Percentiles rank a stretch among this genome's conserved stretches.
Conservation (phyloP, 2,797 vertebrate genomes). For the Spinus olivaceus region DNA sequence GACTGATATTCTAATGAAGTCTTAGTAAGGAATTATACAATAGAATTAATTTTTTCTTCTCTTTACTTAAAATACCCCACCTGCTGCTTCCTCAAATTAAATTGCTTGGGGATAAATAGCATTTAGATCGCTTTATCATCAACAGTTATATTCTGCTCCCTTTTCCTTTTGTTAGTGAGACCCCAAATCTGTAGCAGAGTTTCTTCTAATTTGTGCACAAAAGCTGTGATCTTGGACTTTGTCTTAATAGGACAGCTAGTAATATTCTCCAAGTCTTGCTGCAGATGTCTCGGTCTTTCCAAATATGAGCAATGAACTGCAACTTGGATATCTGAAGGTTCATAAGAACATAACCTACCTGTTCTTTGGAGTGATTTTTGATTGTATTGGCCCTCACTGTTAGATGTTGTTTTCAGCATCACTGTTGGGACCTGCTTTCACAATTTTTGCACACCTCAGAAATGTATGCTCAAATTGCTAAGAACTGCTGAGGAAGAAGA, state of each 20-base stretch:
- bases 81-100: neutral
- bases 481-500: neutral
- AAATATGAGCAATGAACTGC: neutral
- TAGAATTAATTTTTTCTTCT: neutral
- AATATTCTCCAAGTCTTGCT: neutral
- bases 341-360: neutral
- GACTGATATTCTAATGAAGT: neutral
- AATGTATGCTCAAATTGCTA: neutral
- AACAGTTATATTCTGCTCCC: neutral
- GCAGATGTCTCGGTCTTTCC: neutral
- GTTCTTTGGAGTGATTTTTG: neutral
- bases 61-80: neutral
- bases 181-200: neutral
- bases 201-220: neutral
- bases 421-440: neutral
- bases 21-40: neutral
- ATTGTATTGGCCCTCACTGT: neutral
- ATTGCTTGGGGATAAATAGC: neutral
- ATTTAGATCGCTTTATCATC: neutral
- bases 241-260: neutral
- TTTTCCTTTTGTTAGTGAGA: neutral
- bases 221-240: neutral
- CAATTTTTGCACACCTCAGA: neutral
- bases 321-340: neutral
- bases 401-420: neutral